phyloP scores from a whole-genome alignment of 2,113 vertebrate species.

The Gallinago paraguaiae region DNA sequence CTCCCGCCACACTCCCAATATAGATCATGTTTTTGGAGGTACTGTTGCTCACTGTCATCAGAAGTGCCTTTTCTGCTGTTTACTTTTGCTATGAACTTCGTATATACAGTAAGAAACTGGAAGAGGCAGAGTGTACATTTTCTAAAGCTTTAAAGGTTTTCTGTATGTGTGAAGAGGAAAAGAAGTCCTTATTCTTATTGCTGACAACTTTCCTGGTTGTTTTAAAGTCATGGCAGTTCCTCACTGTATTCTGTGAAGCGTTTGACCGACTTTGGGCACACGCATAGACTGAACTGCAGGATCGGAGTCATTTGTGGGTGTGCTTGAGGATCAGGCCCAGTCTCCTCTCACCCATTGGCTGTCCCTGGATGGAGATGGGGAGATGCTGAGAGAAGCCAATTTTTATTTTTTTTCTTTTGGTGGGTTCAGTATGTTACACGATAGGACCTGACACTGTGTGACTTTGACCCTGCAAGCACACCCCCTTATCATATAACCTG shows the following conservation, averaged over 20 bases:
- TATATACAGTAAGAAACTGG: neutral
- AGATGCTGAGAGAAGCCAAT: neutral
- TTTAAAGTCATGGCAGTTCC: neutral
- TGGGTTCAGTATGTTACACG: neutral
- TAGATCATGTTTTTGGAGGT: neutral
- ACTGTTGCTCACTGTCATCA: neutral
- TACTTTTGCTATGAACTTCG: neutral
- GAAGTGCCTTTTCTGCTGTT: neutral
- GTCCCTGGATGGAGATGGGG: neutral
- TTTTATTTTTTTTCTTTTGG: neutral
- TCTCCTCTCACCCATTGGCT: neutral
- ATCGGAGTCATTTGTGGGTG: neutral
- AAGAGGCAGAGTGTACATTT: neutral
- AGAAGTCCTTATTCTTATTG: neutral
- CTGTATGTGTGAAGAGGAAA: neutral
- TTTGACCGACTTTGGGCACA: neutral
- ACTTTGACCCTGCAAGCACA: neutral
- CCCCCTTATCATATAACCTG: neutral
- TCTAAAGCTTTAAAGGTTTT: neutral
- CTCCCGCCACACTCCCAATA: neutral
- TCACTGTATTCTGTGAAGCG: neutral
- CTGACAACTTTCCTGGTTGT: neutral
- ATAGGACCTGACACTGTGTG: neutral
- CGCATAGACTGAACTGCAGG: neutral
- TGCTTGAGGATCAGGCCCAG: neutral